Conservation (phyloP, 2,888 invertebrate genomes). For the Noctuana brunneofusca region DNA sequence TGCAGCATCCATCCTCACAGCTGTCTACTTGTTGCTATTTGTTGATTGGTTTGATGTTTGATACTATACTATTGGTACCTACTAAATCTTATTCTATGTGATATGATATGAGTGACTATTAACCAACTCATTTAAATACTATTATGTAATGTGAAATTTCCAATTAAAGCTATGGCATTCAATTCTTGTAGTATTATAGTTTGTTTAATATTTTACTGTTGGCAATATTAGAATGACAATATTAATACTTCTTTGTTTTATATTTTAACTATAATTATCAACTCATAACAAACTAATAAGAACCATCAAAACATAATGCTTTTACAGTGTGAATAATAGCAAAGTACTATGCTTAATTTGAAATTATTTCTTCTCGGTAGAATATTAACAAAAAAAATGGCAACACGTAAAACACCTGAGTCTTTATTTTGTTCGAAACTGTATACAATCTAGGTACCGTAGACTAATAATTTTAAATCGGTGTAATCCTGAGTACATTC, state of each 20-base stretch:
- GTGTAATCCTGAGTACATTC: too few species aligned
- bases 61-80: conserved; percentile 37
- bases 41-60: conserved; percentile 31
- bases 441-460: too few species aligned
- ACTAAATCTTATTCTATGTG: conserved; percentile 50
- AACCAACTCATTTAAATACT: conserved; percentile 49
- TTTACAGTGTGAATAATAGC: background rate
- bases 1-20: conserved; percentile 76
- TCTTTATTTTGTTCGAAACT: background rate
- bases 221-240: conserved; percentile 37
- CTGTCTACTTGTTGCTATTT: conserved; percentile 79
- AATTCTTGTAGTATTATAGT: conserved; percentile 36
- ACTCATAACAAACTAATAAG: too few species aligned
- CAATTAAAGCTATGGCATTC: conserved; percentile 29
- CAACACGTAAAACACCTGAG: conserved; percentile 19
- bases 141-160: conserved; percentile 22
- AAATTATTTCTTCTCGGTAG: background rate
- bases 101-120: conserved; percentile 62
- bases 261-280: background rate
- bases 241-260: background rate
- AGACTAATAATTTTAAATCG: too few species aligned
- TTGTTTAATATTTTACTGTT: conserved; percentile 36
- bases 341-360: background rate
- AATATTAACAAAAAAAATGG: background rate
- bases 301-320: background rate